phyloP scores from a whole-genome alignment of 2,797 vertebrate species.

The Leontocebus nigricollis region DNA sequence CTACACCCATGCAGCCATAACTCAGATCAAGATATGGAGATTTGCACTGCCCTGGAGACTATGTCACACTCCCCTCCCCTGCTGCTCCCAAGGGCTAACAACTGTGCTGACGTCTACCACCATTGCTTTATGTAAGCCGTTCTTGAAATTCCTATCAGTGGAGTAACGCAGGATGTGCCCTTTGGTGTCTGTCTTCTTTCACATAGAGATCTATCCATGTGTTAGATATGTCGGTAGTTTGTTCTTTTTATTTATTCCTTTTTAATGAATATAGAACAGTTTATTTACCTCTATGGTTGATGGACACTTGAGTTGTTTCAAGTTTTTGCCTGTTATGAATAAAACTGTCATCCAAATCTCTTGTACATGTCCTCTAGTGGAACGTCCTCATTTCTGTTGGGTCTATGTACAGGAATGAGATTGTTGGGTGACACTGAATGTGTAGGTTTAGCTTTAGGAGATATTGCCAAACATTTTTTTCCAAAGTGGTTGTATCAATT shows the following conservation, averaged over 20 bases:
- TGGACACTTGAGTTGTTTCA: background rate
- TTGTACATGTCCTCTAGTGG: background rate
- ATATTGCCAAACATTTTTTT: background rate
- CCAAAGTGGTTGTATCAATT: background rate
- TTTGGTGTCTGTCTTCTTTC: background rate
- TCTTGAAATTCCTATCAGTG: background rate
- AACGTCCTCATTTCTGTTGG: too few species aligned
- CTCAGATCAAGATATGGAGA: background rate
- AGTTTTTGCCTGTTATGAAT: background rate
- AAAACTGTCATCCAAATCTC: background rate
- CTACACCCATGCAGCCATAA: background rate
- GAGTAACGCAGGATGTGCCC: background rate
- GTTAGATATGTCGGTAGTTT: too few species aligned
- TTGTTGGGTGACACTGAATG: background rate
- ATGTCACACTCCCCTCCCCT: background rate
- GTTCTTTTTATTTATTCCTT: background rate
- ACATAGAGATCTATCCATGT: background rate
- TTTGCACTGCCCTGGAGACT: background rate
- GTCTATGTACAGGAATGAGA: background rate
- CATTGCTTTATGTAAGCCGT: too few species aligned
- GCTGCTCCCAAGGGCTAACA: background rate
- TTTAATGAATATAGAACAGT: background rate
- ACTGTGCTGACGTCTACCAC: background rate
- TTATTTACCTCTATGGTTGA: background rate
- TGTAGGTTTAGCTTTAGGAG: background rate